Evolutionary conservation across 2,888 invertebrate species (phyloP).

Genomic region (Plebejus argus): DNA sequence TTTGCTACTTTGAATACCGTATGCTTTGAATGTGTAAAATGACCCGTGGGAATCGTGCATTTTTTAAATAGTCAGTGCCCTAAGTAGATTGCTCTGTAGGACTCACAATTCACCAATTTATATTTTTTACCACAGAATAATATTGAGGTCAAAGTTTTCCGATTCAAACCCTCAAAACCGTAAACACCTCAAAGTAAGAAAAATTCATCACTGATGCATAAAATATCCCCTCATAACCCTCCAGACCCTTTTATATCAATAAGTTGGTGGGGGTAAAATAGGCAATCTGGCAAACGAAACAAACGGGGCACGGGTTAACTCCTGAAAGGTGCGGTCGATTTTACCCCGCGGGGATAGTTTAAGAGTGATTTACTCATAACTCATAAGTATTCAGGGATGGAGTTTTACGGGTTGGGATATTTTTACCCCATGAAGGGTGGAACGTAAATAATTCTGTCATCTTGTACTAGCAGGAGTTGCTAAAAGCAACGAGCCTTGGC

Average conservation of each 20-base stretch:
- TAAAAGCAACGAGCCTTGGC: background rate
- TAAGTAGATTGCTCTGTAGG: background rate
- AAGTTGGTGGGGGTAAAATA: constrained; percentile 45
- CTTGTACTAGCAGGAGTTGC: background rate
- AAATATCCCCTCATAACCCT: constrained; percentile 24
- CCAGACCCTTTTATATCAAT: constrained; percentile 25
- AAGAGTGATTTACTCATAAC: constrained; percentile 52
- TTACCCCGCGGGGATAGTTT: constrained; percentile 62
- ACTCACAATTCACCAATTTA: background rate
- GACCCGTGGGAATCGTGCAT: background rate
- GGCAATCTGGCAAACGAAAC: constrained; percentile 55
- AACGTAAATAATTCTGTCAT: background rate
- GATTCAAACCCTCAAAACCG: background rate
- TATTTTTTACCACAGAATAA: background rate
- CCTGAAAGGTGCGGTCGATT: constrained; percentile 65
- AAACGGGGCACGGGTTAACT: constrained; percentile 45
- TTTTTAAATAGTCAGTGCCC: background rate
- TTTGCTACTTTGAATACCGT: too few species aligned
- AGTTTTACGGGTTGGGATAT: background rate
- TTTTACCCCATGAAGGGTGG: background rate
- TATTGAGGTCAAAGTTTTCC: background rate
- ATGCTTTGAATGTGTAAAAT: too few species aligned
- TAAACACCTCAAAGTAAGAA: background rate
- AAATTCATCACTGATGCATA: background rate
- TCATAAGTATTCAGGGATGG: constrained; percentile 24